Percentiles rank a stretch among this genome's conserved stretches.
Conservation (phyloP, 37 sponge, comb jelly and placozoan species). For the Oscarella lobularis region DNA sequence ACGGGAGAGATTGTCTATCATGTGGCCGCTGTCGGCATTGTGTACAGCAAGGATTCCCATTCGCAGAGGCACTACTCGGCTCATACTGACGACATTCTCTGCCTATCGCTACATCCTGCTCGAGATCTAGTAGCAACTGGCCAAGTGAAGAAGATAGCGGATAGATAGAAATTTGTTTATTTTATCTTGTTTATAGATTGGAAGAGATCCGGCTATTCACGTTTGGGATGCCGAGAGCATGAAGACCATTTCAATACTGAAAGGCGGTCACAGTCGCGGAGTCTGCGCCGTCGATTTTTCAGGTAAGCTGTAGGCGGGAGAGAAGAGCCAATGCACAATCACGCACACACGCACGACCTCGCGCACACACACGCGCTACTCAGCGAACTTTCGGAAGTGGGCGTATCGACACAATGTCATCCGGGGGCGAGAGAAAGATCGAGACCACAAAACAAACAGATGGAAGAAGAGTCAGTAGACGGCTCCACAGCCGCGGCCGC, state of each 20-base stretch:
- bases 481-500: no score
- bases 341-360: no score
- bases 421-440: no score
- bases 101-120: constrained; percentile 79
- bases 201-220: constrained; percentile 78
- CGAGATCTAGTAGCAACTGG: constrained; percentile 44
- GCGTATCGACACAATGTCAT: no score
- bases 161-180: background rate
- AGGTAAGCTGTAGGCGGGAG: constrained; percentile 21
- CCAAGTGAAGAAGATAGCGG: constrained; percentile 11
- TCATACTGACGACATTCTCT: constrained; percentile 96
- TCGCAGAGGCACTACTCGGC: constrained; percentile 71
- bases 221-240: constrained; percentile 76
- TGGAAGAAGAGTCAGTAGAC: no score
- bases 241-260: constrained; percentile 72
- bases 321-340: background rate
- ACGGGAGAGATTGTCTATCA: constrained; percentile 83
- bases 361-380: no score
- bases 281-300: constrained; percentile 77
- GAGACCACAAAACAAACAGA: no score
- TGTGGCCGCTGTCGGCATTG: constrained; percentile 90
- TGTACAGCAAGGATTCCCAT: constrained; percentile 63
- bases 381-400: no score
- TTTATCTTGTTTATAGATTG: constrained; percentile 29
- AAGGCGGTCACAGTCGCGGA: constrained; percentile 76